Percentiles rank a stretch among this genome's conserved stretches.
phyloP scores from a whole-genome alignment of 2,113 vertebrate species.

The Deroptyus accipitrinus region DNA sequence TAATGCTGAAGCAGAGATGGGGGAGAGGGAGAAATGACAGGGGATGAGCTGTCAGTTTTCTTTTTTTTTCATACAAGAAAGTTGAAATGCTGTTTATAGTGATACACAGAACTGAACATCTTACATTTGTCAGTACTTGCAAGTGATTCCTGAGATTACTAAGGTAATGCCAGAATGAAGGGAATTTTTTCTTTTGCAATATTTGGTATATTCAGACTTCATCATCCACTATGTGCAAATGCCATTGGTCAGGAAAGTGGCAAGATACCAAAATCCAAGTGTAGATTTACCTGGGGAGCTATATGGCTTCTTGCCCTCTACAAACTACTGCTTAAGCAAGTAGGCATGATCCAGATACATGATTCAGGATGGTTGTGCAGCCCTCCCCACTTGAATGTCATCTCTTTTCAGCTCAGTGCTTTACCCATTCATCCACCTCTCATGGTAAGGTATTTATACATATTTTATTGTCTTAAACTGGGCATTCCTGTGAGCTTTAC shows the following conservation, averaged over 20 bases:
- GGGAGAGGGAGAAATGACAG: not conserved
- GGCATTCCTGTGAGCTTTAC: not conserved
- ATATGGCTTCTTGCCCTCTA: not conserved
- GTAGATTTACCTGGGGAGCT: not conserved
- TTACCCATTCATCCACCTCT: not conserved
- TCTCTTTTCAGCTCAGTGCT: not conserved
- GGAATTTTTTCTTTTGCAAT: not conserved
- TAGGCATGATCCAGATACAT: rapidly evolving
- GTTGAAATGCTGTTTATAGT: not conserved
- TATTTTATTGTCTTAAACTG: not conserved
- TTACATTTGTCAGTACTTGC: not conserved
- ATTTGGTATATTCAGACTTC: not conserved
- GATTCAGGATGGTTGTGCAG: not conserved
- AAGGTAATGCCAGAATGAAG: not conserved
- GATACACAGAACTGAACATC: not conserved
- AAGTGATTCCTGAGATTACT: not conserved
- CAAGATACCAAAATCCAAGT: not conserved
- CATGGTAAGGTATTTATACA: not conserved
- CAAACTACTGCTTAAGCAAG: not conserved
- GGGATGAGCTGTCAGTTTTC: not conserved
- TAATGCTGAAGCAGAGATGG: not conserved
- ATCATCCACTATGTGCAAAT: not conserved
- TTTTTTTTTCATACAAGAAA: not conserved
- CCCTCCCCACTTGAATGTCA: not conserved
- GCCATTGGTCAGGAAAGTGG: not conserved